Evolutionary conservation across 2,888 invertebrate genomes (phyloP), one percentile per base, ranked within the genome.

Genomic region (Willowsia nigromaculata): DNA sequence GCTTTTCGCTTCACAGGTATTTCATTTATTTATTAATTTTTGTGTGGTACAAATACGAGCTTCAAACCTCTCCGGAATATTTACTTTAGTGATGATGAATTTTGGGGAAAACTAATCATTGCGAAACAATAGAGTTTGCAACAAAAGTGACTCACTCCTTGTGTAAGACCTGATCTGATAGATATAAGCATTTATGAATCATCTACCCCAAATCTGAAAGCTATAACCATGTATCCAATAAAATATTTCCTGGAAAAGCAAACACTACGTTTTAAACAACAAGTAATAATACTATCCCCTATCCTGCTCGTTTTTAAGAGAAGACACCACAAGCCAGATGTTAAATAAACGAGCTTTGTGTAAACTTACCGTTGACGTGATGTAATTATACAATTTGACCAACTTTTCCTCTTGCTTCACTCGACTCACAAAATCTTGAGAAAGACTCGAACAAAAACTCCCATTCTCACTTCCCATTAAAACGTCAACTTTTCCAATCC

Each of bases 361-460:
- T 25, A 71, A 43, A 71, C 71, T 71, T 71, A 43, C 53, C 11
- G 25, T 27, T 25, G 71, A 68, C 30, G 71, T 43, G 71, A 71
- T 71, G 43, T 43, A 71, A 71, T 71, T 71, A 71, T 71, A 43
- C 71, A 71, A 71, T 71, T 71, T 43, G 27, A 43, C 43, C 43
- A 71, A 71, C 25, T 43, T 43, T 71, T 43, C 40, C 71, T 40
- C 11, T 65, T 22, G n/a, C 18, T 37, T 37, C 27, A 11, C n/a
- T 68, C 2, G 62, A 9, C n/a, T n/a, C n/a, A n/a, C 9, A 62
- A 62, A 62, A 37, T 13, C 68, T 37, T 18, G 37, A 68, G 11
- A 37, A 68, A 68, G 68, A 37, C 37, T 37, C 68, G 37, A 37
- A 13, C 62, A 7, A 9, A 62, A 1, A 0, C 30, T 62, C 30